phyloP scores from a whole-genome alignment of 1,140 invertebrate genomes.

The Nebria ingens region DNA sequence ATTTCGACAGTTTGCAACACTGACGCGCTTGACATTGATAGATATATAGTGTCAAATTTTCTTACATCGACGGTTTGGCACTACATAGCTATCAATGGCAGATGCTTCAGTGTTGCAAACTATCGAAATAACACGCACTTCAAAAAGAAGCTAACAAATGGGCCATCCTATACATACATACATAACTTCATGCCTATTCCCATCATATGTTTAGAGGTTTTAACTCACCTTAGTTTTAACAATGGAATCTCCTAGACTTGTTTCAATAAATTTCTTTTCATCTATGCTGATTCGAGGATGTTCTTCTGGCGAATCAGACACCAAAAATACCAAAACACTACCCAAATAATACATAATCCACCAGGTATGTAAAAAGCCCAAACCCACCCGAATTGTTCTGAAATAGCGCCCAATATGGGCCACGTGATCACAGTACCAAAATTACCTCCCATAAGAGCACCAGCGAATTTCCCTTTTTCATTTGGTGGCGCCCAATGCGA shows the following conservation, averaged over 20 bases:
- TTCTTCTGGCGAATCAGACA: conserved; percentile 57
- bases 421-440: conserved; percentile 69
- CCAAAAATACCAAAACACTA: conserved; percentile 50
- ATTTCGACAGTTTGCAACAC: no score
- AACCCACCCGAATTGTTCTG: conserved; percentile 56
- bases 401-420: conserved; percentile 53
- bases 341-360: conserved; percentile 49
- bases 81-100: neutral
- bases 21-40: no score
- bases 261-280: conserved; percentile 67
- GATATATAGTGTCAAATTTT: no score
- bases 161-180: no score
- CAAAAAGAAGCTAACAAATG: no score
- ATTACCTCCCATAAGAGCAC: conserved; percentile 61
- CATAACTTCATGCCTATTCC: no score
- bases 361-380: conserved; percentile 63
- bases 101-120: no score
- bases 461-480: conserved; percentile 65
- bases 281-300: conserved; percentile 65
- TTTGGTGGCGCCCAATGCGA: conserved; percentile 64
- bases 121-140: no score
- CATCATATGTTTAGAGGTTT: no score
- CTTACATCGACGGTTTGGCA: neutral
- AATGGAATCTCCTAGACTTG: conserved; percentile 42
- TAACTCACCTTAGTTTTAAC: conserved; percentile 40